phyloP scores from a whole-genome alignment of 2,888 invertebrate genomes.

The Biston stratarius region DNA sequence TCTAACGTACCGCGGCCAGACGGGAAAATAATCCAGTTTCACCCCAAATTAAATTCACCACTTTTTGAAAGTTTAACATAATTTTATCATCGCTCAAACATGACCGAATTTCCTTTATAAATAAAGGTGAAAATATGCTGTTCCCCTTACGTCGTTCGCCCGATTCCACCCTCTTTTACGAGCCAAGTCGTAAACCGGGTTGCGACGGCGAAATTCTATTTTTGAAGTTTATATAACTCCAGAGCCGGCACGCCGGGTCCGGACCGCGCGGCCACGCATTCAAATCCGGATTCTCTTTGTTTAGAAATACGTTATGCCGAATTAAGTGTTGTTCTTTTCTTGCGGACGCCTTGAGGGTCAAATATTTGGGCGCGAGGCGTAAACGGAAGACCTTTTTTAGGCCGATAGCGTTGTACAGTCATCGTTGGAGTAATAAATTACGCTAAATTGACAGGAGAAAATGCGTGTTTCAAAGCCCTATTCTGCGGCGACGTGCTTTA shows the following conservation, averaged over 20 bases:
- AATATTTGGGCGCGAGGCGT: constrained; percentile 46
- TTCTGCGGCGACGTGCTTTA: constrained; percentile 55
- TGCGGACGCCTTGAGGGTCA: constrained; percentile 38
- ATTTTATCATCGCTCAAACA: constrained; percentile 54
- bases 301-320: constrained; percentile 51
- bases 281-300: constrained; percentile 64
- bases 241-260: constrained; percentile 34
- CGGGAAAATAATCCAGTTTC: constrained; percentile 27
- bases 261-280: constrained; percentile 59
- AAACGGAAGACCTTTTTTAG: constrained; percentile 53
- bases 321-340: constrained; percentile 49
- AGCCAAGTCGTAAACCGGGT: constrained; percentile 70
- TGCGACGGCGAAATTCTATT: constrained; percentile 73
- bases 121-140: constrained; percentile 72
- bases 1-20: constrained; percentile 21
- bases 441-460: constrained; percentile 60
- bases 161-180: constrained; percentile 67
- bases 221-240: constrained; percentile 75
- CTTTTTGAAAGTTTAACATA: constrained; percentile 40
- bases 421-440: constrained; percentile 68
- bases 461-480: constrained; percentile 54
- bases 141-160: constrained; percentile 56
- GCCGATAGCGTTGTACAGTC: constrained; percentile 55
- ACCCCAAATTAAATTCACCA: constrained; percentile 33
- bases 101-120: constrained; percentile 64